Evolutionary conservation across 1,140 invertebrate species (phyloP), one percentile per base, ranked within the genome.

Genomic region (Trichonephila clavata): DNA sequence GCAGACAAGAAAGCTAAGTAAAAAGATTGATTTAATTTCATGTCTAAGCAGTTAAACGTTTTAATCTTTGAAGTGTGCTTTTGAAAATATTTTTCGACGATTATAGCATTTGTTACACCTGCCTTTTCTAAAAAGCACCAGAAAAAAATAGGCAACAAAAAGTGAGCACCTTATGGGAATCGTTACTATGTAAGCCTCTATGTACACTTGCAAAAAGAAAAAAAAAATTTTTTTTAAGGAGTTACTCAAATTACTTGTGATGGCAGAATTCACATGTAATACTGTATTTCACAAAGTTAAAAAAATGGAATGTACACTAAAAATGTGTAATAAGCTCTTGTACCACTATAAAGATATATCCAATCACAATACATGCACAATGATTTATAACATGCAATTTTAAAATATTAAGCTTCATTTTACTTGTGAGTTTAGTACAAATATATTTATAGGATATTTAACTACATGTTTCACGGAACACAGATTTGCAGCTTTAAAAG

Each of bases 291-390:
- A 91, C 65, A 92, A 27, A 83, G 59, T 93, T 88, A 93, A 93
- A 94, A 94, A 94, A 94, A 94, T 94, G 93, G 93, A 94, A 94
- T 94, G 93, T 94, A 94, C 93, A 94, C 93, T 94, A 90, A 93
- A 92, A 87, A 77, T 94, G 93, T 94, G 86, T 94, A 94, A 90
- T 94, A 94, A 94, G 93, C 93, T 94, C 93, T 94, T 94, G 86
- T 94, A 89, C 93, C 93, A 89, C 93, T 94, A 94, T 94, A 94
- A 93, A 94, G 86, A 90, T 94, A 71, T 89, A 94, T 94, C 61
- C 93, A 94, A 94, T 89, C 92, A 90, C 93, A 88, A 94, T 71
- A 86, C 86, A 94, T 90, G 86, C 93, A 94, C 93, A 94, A 93
- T 93, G 60, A 84, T 77, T 63, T 89, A 93, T 93, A 93, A 93